Base-by-base conservation (phyloP, 2,797 vertebrate species). In the Dendrocincla fuliginosa region DNA sequence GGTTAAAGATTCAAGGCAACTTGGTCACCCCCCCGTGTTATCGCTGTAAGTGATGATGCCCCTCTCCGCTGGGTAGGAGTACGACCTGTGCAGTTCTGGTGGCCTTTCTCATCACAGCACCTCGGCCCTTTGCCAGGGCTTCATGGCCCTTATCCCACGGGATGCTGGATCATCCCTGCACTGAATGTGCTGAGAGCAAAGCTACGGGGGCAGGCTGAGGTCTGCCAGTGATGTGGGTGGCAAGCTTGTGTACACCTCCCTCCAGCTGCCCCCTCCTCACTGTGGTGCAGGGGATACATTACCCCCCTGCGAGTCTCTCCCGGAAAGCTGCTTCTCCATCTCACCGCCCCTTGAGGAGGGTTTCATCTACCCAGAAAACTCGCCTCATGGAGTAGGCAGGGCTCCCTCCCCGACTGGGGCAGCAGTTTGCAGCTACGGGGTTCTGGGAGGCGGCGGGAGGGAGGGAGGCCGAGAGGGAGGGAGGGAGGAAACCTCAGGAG, bases 61-160 rank as follows among this genome's bases (percentile, higher is more conserved):
- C 27, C 56, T 53, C 59, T 28, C 24, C 14, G 3, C 46, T 3
- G 2, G 1, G 17, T 0, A 33, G 33, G n/a, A 33, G 3, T 5
- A 9, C 19, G 23, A 55, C 7, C 42, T 24, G 35, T 17, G n/a
- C 13, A 2, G 8, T 32, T 46, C 37, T 18, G 16, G 17, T 8
- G 64, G 78, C 47, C 24, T 70, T 61, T 33, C 23, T 41, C 35
- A 28, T 16, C 25, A 10, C 50, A 19, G 44, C 14, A 35, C n/a
- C 16, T 52, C 33, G 35, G 22, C 1, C 5, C 30, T 35, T 41
- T 11, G 11, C 50, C 3, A 5, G 30, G 19, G n/a, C 16, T 84
- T 42, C 33, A 5, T 5, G 41, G 52, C 24, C 57, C 7, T 76
- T 35, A 28, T 37, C 56, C 65, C 16, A 17, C 0, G 2, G 53